Evolutionary conservation across 2,888 invertebrate genomes (phyloP), one percentile per base, ranked within the genome.

Genomic region (Apodemia hepburni): DNA sequence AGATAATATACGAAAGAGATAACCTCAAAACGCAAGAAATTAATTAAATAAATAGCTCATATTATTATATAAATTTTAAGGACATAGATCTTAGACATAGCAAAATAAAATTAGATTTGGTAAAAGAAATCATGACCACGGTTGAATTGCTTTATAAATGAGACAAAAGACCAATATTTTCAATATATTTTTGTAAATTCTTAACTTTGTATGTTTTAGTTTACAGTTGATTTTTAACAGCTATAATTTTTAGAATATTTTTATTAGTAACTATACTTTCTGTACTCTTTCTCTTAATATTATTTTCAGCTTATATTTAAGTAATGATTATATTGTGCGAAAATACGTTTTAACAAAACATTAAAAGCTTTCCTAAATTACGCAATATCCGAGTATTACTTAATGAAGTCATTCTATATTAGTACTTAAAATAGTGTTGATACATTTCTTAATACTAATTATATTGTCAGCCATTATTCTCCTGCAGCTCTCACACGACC

Each of bases 381-480:
- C 54, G 54, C 69, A 68, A 65, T 68, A 62, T 65, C 65, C 68
- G 69, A 59, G 22, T 51, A 51, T 63, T 65, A 42, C 27, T 45
- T 17, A n/a, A n/a, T 27, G 15, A 29, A 54, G 29, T 54, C 42
- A 42, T 9, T 65, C 35, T 49, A 61, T 12, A 22, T 35, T 58
- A 61, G 49, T 62, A 65, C 60, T 57, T 64, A 49, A 54, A 54
- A 54, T 54, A 54, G 29, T 68, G 54, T 27, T 54, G 27, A 54
- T 54, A 65, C n/a, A 27, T 47, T 65, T 65, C 42, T 17, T 66
- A 61, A 67, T 18, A 63, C 22, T 66, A 60, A 54, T 42, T 68
- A 78, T 84, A 85, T 84, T 85, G 80, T 88, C 85, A 82, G 78
- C 89, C 78, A 84, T 89, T 90, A 89, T 82, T 89, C 90, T 90